These are phyloP conservation scores for Tragelaphus oryx DNA, from an alignment of 2,797 vertebrate genomes.

Conservation along the genomic window DNA sequence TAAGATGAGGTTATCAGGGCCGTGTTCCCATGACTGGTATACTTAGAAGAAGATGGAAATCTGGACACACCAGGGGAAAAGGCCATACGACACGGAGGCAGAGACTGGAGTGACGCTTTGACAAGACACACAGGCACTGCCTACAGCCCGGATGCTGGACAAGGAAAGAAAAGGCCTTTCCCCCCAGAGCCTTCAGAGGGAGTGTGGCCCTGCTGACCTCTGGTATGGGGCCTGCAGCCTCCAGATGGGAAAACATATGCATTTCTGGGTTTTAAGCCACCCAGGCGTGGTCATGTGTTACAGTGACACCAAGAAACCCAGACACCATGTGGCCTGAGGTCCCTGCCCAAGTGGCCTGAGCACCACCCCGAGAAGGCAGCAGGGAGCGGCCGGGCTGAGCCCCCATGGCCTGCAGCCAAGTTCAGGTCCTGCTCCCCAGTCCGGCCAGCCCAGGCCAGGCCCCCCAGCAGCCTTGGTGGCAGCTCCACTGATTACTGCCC, in stretches of 20 bases:
- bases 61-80: neutral
- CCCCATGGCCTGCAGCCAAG: neutral
- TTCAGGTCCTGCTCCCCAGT: neutral
- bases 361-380: neutral
- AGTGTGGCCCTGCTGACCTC: accelerated
- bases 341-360: neutral
- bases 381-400: neutral
- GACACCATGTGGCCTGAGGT: no score
- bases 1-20: neutral
- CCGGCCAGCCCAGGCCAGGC: neutral
- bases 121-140: accelerated
- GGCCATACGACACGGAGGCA: accelerated
- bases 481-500: neutral
- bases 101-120: accelerated
- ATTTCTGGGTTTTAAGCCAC: neutral
- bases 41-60: neutral
- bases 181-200: neutral
- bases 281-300: neutral
- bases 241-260: neutral
- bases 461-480: neutral
- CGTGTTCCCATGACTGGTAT: accelerated
- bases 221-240: neutral
- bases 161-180: neutral
- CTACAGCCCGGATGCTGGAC: neutral
- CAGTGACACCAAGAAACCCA: no score